Base-by-base conservation (phyloP, 2,797 vertebrate genomes). In the Hyperoplus lanceolatus region DNA sequence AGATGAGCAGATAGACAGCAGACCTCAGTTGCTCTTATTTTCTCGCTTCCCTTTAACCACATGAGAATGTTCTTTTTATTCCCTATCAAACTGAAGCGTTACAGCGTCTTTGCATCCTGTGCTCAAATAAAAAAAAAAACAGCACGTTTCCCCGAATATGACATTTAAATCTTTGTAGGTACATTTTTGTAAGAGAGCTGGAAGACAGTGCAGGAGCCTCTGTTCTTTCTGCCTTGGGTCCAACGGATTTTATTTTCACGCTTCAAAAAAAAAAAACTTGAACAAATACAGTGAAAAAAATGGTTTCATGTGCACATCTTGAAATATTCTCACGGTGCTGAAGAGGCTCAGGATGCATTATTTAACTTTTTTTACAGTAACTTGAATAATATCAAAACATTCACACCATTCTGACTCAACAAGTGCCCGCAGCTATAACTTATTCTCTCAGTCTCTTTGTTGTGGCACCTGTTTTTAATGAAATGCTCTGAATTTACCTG, bases 401-500 rank as follows among this genome's bases (percentile, higher is more conserved):
- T 63, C 75, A 75, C 64, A 81, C 59, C 48, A 14, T 87, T 95
- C 89, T 96, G 95, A 96, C 91, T 96, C 92, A 93, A 89, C 73
- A 91, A 89, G 92, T 89, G 90, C 88, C 86, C 75, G 76, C 82
- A 89, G 93, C 92, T 89, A 89, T 92, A 92, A 92, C 87, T 81
- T 59, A 74, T 75, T 89, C 90, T 94, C 89, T 75, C 86, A 66
- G 72, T 90, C 77, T 81, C 89, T 95, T 96, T 96, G 90, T 96
- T 94, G 96, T 97, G 94, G 95, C 88, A 88, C 80, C 75, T 89
- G 88, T 93, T 96, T 94, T 94, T 96, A 96, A 96, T 95, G 93
- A 94, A 94, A 92, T 89, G 93, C 94, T 93, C 93, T 91, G 93
- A 95, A 93, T 94, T 97, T 96, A 93, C 96, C 94, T 96, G 94